Percentiles rank a stretch among this genome's conserved stretches.
These are phyloP conservation scores for Halictus quadricinctus DNA, from an alignment of 2,888 invertebrate genomes.

Conservation along the genomic window DNA sequence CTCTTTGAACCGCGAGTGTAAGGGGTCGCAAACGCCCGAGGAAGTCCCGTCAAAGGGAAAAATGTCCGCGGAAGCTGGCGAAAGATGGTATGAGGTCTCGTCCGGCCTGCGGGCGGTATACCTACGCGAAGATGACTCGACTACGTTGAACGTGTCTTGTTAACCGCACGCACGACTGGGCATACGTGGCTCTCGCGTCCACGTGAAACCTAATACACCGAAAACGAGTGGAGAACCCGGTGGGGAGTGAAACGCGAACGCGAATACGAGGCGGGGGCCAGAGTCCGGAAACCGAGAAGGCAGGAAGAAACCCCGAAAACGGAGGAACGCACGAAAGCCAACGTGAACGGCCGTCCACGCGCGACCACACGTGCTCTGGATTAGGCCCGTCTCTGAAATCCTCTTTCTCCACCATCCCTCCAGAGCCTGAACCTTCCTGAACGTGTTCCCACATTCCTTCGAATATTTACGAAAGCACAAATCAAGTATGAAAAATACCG, in stretches of 20 bases:
- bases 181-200: slow-evolving; percentile 67
- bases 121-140: slow-evolving; percentile 66
- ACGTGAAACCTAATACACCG: slow-evolving; percentile 75
- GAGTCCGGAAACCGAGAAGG: slow-evolving; percentile 19
- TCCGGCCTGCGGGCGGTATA: slow-evolving; percentile 63
- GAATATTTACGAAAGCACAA: too few relatives aligned
- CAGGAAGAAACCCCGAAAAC: slow-evolving; percentile 35
- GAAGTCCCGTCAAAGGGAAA: neutral
- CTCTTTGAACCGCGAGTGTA: neutral
- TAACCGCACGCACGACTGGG: slow-evolving; percentile 74
- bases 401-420: neutral
- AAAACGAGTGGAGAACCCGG: slow-evolving; percentile 59
- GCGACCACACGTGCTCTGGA: slow-evolving; percentile 59
- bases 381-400: neutral
- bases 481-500: too few relatives aligned
- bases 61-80: slow-evolving; percentile 6
- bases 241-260: slow-evolving; percentile 7
- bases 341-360: slow-evolving; percentile 24
- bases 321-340: slow-evolving; percentile 19
- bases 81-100: slow-evolving; percentile 31
- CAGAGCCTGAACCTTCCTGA: neutral
- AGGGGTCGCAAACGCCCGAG: neutral
- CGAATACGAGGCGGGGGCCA: slow-evolving; percentile 10
- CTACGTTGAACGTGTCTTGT: slow-evolving; percentile 71
- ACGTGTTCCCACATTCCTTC: neutral